A percentile compares a stretch with the other conserved stretches of the same genome.
Evolutionary conservation across 2,113 vertebrate genomes (phyloP).

Genomic region (Tetrax tetrax): DNA sequence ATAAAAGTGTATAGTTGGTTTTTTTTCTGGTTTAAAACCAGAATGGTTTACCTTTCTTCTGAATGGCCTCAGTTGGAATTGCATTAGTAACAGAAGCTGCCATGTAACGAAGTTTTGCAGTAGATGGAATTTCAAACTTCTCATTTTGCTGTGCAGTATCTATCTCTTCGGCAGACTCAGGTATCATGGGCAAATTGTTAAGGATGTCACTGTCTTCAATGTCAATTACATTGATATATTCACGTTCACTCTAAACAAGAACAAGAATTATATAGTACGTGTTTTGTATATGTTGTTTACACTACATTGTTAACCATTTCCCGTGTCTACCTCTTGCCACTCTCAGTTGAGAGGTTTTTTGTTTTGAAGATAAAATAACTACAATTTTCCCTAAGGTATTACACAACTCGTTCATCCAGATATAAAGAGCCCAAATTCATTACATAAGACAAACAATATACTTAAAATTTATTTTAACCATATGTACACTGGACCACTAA

Average conservation of each 20-base stretch:
- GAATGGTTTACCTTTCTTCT: conserved; percentile 55
- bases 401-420: neutral
- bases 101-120: conserved; percentile 74
- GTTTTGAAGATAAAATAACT: neutral
- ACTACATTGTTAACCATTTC: neutral
- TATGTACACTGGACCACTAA: conserved; percentile 48
- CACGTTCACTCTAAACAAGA: conserved; percentile 42
- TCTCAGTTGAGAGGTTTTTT: neutral
- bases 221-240: conserved; percentile 84
- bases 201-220: conserved; percentile 76
- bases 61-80: neutral
- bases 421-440: neutral
- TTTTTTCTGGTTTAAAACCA: neutral
- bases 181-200: conserved; percentile 56
- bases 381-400: neutral
- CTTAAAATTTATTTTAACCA: neutral
- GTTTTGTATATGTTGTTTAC: neutral
- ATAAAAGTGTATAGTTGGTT: neutral
- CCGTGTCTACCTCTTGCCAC: neutral
- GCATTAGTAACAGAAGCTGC: conserved; percentile 69
- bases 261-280: neutral
- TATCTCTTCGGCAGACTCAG: neutral
- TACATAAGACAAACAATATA: neutral
- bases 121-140: conserved; percentile 9
- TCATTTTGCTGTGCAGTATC: neutral